Conservation (phyloP, 2,113 vertebrate species). For the Neoarius graeffei region DNA sequence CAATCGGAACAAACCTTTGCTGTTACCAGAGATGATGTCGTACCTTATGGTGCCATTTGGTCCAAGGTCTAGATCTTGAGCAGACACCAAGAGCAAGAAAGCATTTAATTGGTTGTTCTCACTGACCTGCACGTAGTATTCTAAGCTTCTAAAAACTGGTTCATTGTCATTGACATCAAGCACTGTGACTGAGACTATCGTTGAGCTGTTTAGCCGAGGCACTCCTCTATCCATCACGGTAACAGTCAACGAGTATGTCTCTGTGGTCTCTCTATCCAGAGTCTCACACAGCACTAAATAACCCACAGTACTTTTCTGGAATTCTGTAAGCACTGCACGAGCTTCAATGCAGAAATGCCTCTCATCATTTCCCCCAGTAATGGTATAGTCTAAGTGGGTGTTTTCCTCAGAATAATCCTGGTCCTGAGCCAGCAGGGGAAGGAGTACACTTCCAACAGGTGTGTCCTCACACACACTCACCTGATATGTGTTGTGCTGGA, state of each 20-base stretch:
- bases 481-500: constrained; percentile 74
- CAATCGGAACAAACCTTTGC: constrained; percentile 75
- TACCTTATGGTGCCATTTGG: constrained; percentile 78
- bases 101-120: constrained; percentile 78
- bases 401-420: constrained; percentile 78
- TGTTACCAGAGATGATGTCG: constrained; percentile 81
- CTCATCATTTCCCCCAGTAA: constrained; percentile 78
- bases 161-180: constrained; percentile 87
- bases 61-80: constrained; percentile 79
- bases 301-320: constrained; percentile 67
- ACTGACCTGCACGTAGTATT: constrained; percentile 77
- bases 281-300: constrained; percentile 76
- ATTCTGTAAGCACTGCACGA: constrained; percentile 60
- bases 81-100: constrained; percentile 75
- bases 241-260: constrained; percentile 77
- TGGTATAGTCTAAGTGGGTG: constrained; percentile 73
- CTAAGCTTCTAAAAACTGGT: constrained; percentile 75
- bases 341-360: constrained; percentile 79
- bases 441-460: constrained; percentile 70
- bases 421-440: constrained; percentile 79
- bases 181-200: constrained; percentile 75
- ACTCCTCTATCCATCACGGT: constrained; percentile 77
- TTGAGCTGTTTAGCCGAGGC: constrained; percentile 78
- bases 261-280: constrained; percentile 79
- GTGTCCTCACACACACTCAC: constrained; percentile 78